Evolutionary conservation across 2,113 vertebrate genomes (phyloP).

Genomic region (Mus pahari): DNA sequence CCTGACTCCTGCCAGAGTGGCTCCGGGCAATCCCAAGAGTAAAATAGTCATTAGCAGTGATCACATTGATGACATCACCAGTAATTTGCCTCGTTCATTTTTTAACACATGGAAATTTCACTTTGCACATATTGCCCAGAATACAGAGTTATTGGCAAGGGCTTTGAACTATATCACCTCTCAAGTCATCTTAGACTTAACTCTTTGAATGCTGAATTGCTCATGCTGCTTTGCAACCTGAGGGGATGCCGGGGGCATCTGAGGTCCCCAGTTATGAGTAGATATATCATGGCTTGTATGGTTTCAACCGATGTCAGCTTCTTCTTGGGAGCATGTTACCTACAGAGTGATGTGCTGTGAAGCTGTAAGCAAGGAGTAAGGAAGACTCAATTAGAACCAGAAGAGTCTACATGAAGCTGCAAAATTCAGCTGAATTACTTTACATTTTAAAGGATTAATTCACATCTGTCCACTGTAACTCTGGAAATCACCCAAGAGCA

Average conservation of each 20-base stretch:
- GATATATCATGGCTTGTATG: background rate
- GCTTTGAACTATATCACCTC: slow-evolving; percentile 26
- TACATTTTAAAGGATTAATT: background rate
- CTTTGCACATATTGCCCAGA: slow-evolving; percentile 45
- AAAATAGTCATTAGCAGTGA: slow-evolving; percentile 70
- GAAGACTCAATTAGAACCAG: background rate
- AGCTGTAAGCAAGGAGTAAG: background rate
- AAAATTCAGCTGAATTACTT: background rate
- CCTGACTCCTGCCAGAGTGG: slow-evolving; percentile 61
- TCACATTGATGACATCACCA: slow-evolving; percentile 80
- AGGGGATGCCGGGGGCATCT: background rate
- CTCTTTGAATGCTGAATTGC: background rate
- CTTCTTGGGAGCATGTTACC: background rate
- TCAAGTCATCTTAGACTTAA: slow-evolving; percentile 38
- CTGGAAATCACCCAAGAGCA: background rate
- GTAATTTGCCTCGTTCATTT: slow-evolving; percentile 74
- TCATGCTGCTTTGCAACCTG: background rate
- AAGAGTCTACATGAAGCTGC: background rate
- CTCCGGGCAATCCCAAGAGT: slow-evolving; percentile 62
- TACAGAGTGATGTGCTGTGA: background rate
- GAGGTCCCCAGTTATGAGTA: background rate
- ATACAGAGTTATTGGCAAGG: slow-evolving; percentile 54
- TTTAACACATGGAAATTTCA: slow-evolving; percentile 67
- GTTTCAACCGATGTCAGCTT: background rate
- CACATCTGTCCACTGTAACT: background rate